phyloP scores from a whole-genome alignment of 2,797 vertebrate species.

The Mionectes olivaceus region DNA sequence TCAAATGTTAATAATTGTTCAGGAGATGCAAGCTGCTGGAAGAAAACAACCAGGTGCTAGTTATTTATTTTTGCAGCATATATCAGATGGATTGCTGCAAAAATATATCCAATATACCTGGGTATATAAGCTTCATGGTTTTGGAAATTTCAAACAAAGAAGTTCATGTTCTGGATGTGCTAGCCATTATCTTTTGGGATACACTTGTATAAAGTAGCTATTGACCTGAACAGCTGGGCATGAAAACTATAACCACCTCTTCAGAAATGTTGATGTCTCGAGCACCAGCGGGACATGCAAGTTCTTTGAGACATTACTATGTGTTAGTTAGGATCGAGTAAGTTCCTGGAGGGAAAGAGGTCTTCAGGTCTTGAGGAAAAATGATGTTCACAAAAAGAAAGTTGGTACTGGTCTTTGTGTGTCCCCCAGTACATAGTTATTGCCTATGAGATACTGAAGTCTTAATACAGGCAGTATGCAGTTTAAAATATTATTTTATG shows the following conservation, averaged over 20 bases:
- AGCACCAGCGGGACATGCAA: not conserved
- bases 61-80: not conserved
- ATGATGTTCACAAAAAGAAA: not conserved
- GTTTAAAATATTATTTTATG: not conserved
- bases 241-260: not conserved
- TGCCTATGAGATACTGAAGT: not conserved
- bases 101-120: not conserved
- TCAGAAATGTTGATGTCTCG: not conserved
- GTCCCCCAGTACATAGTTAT: not conserved
- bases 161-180: not conserved
- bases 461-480: not conserved
- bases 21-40: not conserved
- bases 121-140: not conserved
- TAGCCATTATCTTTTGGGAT: not conserved
- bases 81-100: not conserved
- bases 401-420: not conserved
- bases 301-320: not conserved
- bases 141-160: not conserved
- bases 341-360: not conserved
- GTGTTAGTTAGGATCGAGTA: not conserved
- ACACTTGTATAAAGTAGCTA: not conserved
- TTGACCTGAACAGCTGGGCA: not conserved
- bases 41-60: not conserved
- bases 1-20: not conserved
- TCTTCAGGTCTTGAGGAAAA: not conserved